Evolutionary conservation across 2,113 vertebrate genomes (phyloP).

Genomic region (Istiophorus platypterus): DNA sequence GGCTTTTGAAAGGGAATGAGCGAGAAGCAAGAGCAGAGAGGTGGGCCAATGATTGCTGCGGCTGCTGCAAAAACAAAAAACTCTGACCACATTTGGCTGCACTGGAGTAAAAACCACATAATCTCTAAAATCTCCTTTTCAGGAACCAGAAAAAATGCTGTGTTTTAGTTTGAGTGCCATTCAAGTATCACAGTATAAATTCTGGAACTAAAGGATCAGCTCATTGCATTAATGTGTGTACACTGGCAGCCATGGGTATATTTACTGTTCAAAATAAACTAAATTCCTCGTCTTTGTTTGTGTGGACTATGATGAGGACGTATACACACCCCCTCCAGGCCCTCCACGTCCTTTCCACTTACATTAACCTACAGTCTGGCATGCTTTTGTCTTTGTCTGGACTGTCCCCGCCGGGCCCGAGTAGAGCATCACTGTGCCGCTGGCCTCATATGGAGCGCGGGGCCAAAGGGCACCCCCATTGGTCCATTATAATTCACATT

Average conservation of each 20-base stretch:
- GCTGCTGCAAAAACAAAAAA: constrained; percentile 34
- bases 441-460: constrained; percentile 51
- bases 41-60: constrained; percentile 22
- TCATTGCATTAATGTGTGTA: constrained; percentile 22
- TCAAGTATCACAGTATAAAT: constrained; percentile 10
- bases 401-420: constrained; percentile 45
- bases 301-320: constrained; percentile 7
- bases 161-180: constrained; percentile 11
- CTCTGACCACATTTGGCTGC: constrained; percentile 33
- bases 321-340: constrained; percentile 33
- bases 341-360: constrained; percentile 57
- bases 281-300: constrained; percentile 32
- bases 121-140: constrained; percentile 36
- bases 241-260: constrained; percentile 26
- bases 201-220: constrained; percentile 20
- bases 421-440: constrained; percentile 37
- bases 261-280: constrained; percentile 42
- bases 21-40: constrained; percentile 6
- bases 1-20: constrained; percentile 18
- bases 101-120: constrained; percentile 17
- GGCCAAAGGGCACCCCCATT: constrained; percentile 55
- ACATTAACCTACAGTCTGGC: constrained; percentile 58
- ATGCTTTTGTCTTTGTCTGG: constrained; percentile 65
- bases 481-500: constrained; percentile 74
- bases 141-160: constrained; percentile 13